Evolutionary conservation across 2,797 vertebrate species (phyloP).

Genomic region (Acanthis flammea): DNA sequence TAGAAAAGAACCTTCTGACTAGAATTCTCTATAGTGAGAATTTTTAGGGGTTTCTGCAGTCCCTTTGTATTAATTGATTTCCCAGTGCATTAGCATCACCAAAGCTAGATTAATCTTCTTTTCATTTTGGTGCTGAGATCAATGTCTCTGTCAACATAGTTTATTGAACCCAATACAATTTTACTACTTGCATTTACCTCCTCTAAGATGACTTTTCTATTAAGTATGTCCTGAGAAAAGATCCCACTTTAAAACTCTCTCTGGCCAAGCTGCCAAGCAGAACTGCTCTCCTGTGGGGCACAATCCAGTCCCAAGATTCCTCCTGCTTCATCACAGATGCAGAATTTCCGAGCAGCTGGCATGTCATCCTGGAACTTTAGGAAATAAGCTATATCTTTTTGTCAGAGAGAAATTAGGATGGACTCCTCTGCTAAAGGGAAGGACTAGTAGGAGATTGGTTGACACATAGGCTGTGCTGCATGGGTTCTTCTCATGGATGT

Average conservation of each 20-base stretch:
- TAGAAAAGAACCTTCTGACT: background rate
- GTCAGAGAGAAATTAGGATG: background rate
- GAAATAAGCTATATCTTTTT: background rate
- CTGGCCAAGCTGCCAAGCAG: background rate
- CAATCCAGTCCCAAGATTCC: background rate
- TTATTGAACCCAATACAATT: background rate
- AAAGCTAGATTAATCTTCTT: conserved; percentile 41
- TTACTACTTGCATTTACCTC: background rate
- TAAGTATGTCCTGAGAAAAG: background rate
- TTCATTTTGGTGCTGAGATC: background rate
- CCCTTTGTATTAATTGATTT: conserved; percentile 12
- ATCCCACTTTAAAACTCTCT: background rate
- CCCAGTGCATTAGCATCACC: background rate
- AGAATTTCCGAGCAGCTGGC: background rate
- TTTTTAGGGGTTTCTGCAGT: background rate
- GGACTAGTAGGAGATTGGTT: background rate
- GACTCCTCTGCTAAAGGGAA: background rate
- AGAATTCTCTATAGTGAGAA: background rate
- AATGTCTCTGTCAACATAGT: background rate
- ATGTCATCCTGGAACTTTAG: background rate
- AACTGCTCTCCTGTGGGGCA: background rate
- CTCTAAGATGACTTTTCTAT: background rate
- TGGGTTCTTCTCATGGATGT: background rate
- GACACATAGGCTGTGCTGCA: background rate
- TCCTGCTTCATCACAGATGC: background rate